Evolutionary conservation across 1,140 invertebrate species (phyloP).

Genomic region (Drosophila baimaii): DNA sequence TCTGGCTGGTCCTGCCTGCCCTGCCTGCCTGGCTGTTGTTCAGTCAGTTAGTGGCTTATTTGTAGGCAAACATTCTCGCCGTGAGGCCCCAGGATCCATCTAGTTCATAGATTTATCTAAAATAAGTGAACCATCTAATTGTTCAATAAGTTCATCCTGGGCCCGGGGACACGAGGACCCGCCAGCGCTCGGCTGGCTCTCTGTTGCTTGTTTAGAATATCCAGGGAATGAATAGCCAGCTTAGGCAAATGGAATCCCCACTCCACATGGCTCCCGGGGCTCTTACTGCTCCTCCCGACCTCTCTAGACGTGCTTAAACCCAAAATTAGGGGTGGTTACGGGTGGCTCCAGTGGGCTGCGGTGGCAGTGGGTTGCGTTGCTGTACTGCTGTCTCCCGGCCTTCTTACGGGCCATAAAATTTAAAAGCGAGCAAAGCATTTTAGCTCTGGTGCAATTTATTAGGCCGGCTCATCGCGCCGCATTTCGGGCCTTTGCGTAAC

Average conservation of each 20-base stretch:
- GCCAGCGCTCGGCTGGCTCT: conserved; percentile 36
- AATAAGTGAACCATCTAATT: conserved; percentile 77
- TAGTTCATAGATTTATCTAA: conserved; percentile 63
- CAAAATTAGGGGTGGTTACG: conserved; percentile 72
- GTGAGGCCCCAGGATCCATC: conserved; percentile 43
- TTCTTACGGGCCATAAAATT: conserved; percentile 82
- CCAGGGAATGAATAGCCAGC: conserved; percentile 78
- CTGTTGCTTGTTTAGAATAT: conserved; percentile 80
- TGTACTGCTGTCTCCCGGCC: conserved; percentile 44
- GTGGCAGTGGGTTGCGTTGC: background rate
- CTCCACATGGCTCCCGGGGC: conserved; percentile 25
- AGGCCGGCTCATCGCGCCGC: conserved; percentile 73
- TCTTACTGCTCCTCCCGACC: conserved; percentile 31
- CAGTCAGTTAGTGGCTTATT: conserved; percentile 58
- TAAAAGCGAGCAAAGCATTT: conserved; percentile 83
- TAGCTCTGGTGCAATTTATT: conserved; percentile 83
- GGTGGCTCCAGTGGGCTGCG: conserved; percentile 18
- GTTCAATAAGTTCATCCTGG: conserved; percentile 67
- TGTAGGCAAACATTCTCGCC: conserved; percentile 42
- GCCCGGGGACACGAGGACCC: conserved; percentile 40
- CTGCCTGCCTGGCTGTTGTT: conserved; percentile 25
- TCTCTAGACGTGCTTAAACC: conserved; percentile 66
- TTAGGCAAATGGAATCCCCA: conserved; percentile 71
- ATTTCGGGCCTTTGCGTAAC: conserved; percentile 70
- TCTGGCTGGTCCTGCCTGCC: background rate